Percentiles rank a stretch among this genome's conserved stretches.
Evolutionary conservation across 53 echinoderm and acorn worm species (phyloP).

Genomic region (Echinometra lucunter): DNA sequence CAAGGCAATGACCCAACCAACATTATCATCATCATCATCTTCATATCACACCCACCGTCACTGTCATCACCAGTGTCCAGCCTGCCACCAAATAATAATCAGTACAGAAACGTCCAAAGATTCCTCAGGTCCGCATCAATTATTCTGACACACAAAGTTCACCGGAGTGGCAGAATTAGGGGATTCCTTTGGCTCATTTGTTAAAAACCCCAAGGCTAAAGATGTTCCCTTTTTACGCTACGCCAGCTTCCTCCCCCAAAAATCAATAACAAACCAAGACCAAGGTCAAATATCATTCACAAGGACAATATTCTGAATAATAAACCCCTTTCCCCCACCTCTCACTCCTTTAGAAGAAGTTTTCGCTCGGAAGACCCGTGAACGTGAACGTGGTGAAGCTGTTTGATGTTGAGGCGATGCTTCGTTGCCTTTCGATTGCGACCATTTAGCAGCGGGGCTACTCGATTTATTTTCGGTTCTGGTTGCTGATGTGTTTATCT

Average conservation of each 20-base stretch:
- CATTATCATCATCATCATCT: neutral
- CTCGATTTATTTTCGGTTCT: neutral
- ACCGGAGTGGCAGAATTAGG: constrained; percentile 18
- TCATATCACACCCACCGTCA: neutral
- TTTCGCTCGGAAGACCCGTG: neutral
- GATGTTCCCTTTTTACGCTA: constrained; percentile 36
- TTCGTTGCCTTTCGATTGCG: neutral
- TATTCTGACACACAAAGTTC: neutral
- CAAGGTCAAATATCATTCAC: constrained; percentile 47
- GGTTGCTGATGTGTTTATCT: constrained; percentile 9
- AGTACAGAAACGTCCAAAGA: neutral
- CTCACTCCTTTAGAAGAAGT: neutral
- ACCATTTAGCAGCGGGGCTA: constrained; percentile 20
- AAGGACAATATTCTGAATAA: neutral
- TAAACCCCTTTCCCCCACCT: neutral
- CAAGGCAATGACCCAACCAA: too few species aligned
- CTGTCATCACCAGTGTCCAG: neutral
- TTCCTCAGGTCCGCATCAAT: neutral
- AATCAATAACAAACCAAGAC: neutral
- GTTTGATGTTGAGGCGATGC: neutral
- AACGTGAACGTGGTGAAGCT: neutral
- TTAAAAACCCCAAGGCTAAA: constrained; percentile 1
- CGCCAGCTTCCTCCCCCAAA: neutral
- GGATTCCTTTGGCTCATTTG: constrained; percentile 37
- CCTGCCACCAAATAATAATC: neutral